Conservation (phyloP, 2,113 vertebrate species). For the Gnathonemus echidnorhynchus region DNA sequence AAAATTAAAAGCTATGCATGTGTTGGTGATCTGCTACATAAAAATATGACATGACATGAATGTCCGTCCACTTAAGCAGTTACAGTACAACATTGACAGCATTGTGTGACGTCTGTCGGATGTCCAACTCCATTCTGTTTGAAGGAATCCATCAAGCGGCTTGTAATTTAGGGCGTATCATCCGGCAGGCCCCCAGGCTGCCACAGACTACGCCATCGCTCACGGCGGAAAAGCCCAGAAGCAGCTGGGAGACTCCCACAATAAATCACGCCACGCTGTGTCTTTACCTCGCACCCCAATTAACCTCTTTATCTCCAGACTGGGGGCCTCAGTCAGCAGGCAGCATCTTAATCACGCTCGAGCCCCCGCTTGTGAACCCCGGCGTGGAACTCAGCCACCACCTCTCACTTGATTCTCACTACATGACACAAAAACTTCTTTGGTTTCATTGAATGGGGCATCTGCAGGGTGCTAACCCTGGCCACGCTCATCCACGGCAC, state of each 20-base stretch:
- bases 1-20: background rate
- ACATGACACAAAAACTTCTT: background rate
- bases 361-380: background rate
- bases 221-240: background rate
- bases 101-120: background rate
- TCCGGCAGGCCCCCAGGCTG: background rate
- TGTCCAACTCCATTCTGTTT: background rate
- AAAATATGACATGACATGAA: background rate
- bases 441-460: background rate
- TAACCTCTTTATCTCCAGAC: slow-evolving; percentile 21
- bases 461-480: background rate
- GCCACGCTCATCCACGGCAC: background rate
- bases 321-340: background rate
- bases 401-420: background rate
- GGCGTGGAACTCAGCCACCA: background rate
- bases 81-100: background rate
- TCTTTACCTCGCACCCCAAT: slow-evolving; percentile 22
- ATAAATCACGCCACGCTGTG: slow-evolving; percentile 8
- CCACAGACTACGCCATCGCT: background rate
- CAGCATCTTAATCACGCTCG: slow-evolving; percentile 8
- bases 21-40: background rate
- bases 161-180: background rate
- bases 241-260: background rate
- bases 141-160: background rate
- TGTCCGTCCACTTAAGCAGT: background rate